Base-by-base conservation (phyloP, 2,113 vertebrate species). In the Chaetodon trifascialis region DNA sequence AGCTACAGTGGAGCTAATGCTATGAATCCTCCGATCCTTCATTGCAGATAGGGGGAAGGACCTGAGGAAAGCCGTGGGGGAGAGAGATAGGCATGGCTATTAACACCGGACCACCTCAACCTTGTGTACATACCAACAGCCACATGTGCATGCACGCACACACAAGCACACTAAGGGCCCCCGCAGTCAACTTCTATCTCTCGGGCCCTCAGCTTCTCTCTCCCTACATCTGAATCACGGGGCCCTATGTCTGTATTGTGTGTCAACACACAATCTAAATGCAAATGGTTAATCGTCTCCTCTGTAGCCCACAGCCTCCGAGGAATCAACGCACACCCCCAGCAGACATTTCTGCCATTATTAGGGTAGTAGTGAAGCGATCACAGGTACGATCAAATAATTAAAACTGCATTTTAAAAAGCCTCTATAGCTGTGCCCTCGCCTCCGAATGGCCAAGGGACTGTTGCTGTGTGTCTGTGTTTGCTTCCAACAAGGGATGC, bases 241-340 rank as follows among this genome's bases (percentile, higher is more conserved):
- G 63, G 25, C 71, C 73, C 44, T 44, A 68, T 54, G 63, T 88
- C 76, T 67, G 49, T 58, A 79, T 73, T 80, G 72, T 73, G 40
- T 81, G 83, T 88, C 85, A 88, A 76, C 83, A 85, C 66, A 91
- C 86, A 91, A 93, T 93, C 84, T 92, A 94, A 93, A 94, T 93
- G 92, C 92, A 93, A 93, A 92, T 94, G 80, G 86, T 90, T 88
- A 79, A 88, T 88, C 67, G 73, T 73, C 67, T 67, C 83, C 42
- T 69, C 64, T 77, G 73, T 70, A 77, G 87, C 82, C 79, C 62
- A 47, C 69, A 59, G 77, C 72, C 85, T 83, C 72, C 16, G 34
- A 73, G 86, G 82, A 86, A 74, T 75, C 62, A 1, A 58, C 16
- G 4, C 59, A 47, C 59, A 47, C 23, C 42, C 76, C 80, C 77